Conservation (phyloP, 2,888 invertebrate species). For the Drosophila phalerata region DNA sequence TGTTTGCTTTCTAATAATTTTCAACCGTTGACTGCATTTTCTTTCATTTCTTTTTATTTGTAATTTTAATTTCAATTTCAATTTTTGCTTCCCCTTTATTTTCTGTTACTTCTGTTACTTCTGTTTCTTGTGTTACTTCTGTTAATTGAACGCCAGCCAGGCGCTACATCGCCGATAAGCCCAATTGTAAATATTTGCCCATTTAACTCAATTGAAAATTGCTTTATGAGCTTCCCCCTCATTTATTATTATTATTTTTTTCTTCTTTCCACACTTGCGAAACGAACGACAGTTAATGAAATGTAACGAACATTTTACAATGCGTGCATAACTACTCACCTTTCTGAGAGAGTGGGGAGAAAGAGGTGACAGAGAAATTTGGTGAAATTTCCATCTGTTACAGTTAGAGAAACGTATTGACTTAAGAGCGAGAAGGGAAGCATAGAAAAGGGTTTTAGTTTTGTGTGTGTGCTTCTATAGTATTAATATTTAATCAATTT, state of each 20-base stretch:
- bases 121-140: constrained; percentile 2
- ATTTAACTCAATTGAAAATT: constrained; percentile 68
- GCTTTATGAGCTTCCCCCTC: constrained; percentile 23
- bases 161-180: constrained; percentile 47
- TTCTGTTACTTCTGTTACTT: background rate
- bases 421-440: background rate
- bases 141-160: constrained; percentile 59
- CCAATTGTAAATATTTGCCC: constrained; percentile 67
- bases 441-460: background rate
- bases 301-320: constrained; percentile 45
- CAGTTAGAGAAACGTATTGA: background rate
- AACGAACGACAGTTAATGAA: constrained; percentile 48
- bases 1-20: constrained; percentile 44
- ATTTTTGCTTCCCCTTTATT: constrained; percentile 18
- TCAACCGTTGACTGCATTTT: constrained; percentile 41
- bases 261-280: constrained; percentile 5
- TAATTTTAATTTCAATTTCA: constrained; percentile 24
- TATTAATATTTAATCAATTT: constrained; percentile 2
- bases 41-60: constrained; percentile 25
- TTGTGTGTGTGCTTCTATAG: background rate
- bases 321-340: constrained; percentile 27
- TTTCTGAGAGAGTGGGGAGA: background rate
- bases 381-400: constrained; percentile 24
- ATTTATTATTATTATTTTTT: background rate
- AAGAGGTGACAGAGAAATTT: background rate